These are phyloP conservation scores for Platycnemis pennipes DNA, from an alignment of 2,888 invertebrate species.

Conservation along the genomic window DNA sequence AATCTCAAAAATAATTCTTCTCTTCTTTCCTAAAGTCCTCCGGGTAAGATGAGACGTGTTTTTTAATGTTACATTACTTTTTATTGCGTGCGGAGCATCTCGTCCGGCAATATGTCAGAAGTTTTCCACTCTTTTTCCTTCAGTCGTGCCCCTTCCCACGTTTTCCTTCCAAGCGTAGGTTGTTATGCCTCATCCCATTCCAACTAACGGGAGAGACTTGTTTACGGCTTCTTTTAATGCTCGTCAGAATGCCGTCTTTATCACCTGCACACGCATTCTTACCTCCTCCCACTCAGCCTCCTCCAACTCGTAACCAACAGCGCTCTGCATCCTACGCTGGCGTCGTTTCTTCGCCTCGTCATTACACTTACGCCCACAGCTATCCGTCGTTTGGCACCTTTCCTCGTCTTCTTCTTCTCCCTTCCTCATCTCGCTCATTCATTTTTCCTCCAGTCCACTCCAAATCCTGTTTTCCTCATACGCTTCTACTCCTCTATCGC, in stretches of 20 bases:
- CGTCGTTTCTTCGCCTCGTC: not conserved
- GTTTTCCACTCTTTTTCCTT: not conserved
- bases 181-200: not conserved
- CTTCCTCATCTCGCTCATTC: not conserved
- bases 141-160: not conserved
- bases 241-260: not conserved
- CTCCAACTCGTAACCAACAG: not conserved
- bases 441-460: not conserved
- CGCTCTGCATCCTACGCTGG: not conserved
- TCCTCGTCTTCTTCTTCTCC: not conserved
- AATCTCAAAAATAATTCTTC: too few species aligned
- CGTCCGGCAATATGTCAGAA: not conserved
- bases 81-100: not conserved
- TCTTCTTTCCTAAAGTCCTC: too few species aligned
- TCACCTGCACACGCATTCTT: not conserved
- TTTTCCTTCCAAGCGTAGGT: not conserved
- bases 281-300: not conserved
- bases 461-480: too few species aligned
- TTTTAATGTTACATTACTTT: not conserved
- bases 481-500: too few species aligned
- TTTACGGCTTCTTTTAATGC: slow-evolving; percentile 49
- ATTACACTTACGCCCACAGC: not conserved
- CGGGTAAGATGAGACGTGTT: not conserved
- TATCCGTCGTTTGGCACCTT: not conserved
- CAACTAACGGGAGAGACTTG: not conserved